A percentile compares a stretch with the other conserved stretches of the same genome.
phyloP scores from a whole-genome alignment of 92 coral and sea anemone species.

The Scolanthus callimorphus region DNA sequence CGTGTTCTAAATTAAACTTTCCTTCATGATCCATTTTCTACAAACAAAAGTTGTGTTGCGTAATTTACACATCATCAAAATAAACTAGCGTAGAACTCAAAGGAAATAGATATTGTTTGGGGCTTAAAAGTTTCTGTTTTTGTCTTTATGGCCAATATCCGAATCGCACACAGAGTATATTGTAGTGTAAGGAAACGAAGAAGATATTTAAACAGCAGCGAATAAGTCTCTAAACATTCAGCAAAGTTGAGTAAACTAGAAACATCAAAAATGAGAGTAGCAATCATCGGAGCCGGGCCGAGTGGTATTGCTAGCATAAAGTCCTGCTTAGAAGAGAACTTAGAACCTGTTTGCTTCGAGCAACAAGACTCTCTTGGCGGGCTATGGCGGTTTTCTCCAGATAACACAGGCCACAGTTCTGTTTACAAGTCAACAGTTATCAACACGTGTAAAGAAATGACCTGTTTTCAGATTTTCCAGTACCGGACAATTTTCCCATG shows the following conservation, averaged over 20 bases:
- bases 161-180: too few species aligned
- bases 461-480: slow-evolving; percentile 55
- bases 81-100: too few species aligned
- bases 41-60: too few species aligned
- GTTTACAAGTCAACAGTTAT: slow-evolving; percentile 40
- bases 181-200: too few species aligned
- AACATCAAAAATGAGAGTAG: slow-evolving; percentile 46
- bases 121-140: too few species aligned
- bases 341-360: slow-evolving; percentile 61
- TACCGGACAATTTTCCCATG: slow-evolving; percentile 20
- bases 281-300: slow-evolving; percentile 57
- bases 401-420: slow-evolving; percentile 32
- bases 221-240: too few species aligned
- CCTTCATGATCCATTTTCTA: too few species aligned
- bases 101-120: too few species aligned
- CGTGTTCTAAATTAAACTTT: too few species aligned
- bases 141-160: too few species aligned
- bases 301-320: slow-evolving; percentile 59
- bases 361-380: slow-evolving; percentile 55
- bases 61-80: too few species aligned
- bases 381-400: slow-evolving; percentile 52
- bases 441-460: slow-evolving; percentile 47
- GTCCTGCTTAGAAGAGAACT: slow-evolving; percentile 53
- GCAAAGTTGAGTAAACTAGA: not conserved
- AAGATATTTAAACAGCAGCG: too few species aligned